Percentiles rank a stretch among this genome's conserved stretches.
phyloP scores from a whole-genome alignment of 2,797 vertebrate species.

The Alectoris magna region DNA sequence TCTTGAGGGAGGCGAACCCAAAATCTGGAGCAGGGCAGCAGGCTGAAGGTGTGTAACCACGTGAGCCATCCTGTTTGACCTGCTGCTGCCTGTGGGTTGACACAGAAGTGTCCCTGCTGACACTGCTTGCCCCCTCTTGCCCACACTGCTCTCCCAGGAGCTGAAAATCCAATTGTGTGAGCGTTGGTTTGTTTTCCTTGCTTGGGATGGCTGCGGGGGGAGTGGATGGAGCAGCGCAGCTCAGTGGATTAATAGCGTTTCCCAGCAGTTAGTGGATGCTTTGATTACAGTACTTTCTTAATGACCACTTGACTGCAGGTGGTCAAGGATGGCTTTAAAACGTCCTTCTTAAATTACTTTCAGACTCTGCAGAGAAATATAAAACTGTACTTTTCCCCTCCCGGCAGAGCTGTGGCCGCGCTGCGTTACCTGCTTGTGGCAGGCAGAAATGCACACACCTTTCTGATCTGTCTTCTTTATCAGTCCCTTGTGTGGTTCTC shows the following conservation, averaged over 20 bases:
- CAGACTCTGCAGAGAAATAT: constrained; percentile 16
- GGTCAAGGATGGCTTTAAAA: constrained; percentile 58
- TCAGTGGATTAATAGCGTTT: constrained; percentile 37
- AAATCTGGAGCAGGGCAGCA: not conserved
- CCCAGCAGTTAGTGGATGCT: constrained; percentile 45
- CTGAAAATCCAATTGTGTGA: rapidly evolving
- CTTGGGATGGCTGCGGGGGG: not conserved
- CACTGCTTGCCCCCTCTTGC: not conserved
- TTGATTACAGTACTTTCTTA: constrained; percentile 62
- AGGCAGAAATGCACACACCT: not conserved
- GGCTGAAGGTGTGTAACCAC: not conserved
- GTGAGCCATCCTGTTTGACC: rapidly evolving
- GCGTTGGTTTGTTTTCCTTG: not conserved
- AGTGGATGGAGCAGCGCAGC: constrained; percentile 5
- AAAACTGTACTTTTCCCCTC: constrained; percentile 22
- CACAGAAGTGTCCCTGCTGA: not conserved
- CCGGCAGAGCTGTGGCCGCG: not conserved
- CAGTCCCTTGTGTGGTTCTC: not conserved
- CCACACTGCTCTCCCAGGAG: rapidly evolving
- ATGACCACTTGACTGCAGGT: constrained; percentile 65
- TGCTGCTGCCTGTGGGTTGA: not conserved
- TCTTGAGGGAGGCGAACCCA: not conserved
- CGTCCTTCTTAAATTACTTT: constrained; percentile 51
- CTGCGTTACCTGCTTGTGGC: not conserved
- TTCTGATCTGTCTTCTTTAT: constrained; percentile 24